A percentile compares a stretch with the other conserved stretches of the same genome.
These are phyloP conservation scores for Nothoprocta pentlandii DNA, from an alignment of 2,113 vertebrate genomes.

Conservation along the genomic window DNA sequence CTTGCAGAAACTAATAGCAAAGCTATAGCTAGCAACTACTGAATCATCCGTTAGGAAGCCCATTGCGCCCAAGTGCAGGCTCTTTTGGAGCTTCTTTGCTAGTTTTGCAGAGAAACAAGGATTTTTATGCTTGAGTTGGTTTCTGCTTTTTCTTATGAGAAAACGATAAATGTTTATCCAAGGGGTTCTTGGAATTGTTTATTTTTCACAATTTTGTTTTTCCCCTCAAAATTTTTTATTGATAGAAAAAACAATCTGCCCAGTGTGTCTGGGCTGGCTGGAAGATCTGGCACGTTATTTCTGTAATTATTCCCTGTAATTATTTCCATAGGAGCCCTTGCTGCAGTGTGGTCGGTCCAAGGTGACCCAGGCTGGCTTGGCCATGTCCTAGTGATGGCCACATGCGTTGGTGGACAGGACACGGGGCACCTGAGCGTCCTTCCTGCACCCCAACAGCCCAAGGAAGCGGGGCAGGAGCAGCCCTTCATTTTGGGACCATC, in stretches of 20 bases:
- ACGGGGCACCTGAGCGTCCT: not conserved
- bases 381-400: rapidly evolving
- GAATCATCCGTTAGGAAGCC: not conserved
- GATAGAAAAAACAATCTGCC: not conserved
- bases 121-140: not conserved
- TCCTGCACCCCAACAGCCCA: no score
- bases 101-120: not conserved
- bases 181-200: not conserved
- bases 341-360: rapidly evolving
- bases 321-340: rapidly evolving
- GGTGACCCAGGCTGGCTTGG: rapidly evolving
- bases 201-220: not conserved
- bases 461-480: not conserved
- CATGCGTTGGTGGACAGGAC: not conserved
- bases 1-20: not conserved
- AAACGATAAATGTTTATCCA: not conserved
- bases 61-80: not conserved
- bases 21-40: not conserved
- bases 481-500: rapidly evolving
- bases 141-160: not conserved
- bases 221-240: not conserved
- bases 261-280: not conserved
- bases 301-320: not conserved
- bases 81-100: not conserved
- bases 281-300: not conserved